Evolutionary conservation across 2,888 invertebrate genomes (phyloP), one percentile per base, ranked within the genome.

Genomic region (Biston stratarius): DNA sequence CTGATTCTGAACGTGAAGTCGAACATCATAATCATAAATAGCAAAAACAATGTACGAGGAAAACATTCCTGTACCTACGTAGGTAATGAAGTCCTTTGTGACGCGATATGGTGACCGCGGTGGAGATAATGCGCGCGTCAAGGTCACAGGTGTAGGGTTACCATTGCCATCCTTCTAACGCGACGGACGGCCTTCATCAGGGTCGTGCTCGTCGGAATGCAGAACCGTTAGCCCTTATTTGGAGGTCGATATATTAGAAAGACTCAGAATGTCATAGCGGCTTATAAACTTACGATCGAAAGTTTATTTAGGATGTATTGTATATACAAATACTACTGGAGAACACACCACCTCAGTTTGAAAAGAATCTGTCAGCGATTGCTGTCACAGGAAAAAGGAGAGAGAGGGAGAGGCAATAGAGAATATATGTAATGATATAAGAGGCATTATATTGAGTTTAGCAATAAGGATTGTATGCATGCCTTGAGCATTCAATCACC

Each of bases 11-110:
- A 74, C 78, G 76, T 75, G 74, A 73, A 77, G 66, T 74, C 78
- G 74, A 80, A 77, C 74, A 75, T 77, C 76, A 77, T 77, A 76
- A 80, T 78, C 80, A 80, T 84, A 85, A 85, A 86, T 83, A 86
- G 81, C 79, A 82, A 85, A 88, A 85, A 89, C 85, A 86, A 87
- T 86, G 83, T 88, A 86, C 83, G 74, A 89, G 90, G 89, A 88
- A 89, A 91, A 88, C 83, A 87, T 84, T 90, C 84, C 83, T 84
- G 85, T 82, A 77, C 70, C 75, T 76, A 82, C 76, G 73, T 78
- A 80, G 77, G 83, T 83, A 83, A 83, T 85, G 82, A 81, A 85
- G 83, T 85, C 85, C 86, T 89, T 91, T 92, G 90, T 92, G 90
- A 90, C 90, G 76, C 70, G 78, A 76, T 80, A 84, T 88, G 78